phyloP scores from a whole-genome alignment of 2,888 invertebrate species.

The Platycheirus rosarum region DNA sequence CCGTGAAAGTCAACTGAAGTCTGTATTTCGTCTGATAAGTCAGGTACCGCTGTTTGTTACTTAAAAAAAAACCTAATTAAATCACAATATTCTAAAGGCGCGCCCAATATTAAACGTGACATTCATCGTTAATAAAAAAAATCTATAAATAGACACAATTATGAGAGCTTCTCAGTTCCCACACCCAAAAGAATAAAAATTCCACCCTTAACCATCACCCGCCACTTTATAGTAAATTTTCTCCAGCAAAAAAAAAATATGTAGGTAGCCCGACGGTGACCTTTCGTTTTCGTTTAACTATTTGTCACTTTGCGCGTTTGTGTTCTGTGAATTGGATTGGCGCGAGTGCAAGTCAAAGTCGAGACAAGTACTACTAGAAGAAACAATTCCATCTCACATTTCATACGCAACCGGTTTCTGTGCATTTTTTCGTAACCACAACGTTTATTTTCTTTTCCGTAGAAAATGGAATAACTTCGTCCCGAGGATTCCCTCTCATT shows the following conservation, averaged over 20 bases:
- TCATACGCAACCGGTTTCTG: constrained; percentile 1
- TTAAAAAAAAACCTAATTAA: constrained; percentile 1
- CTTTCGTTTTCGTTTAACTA: constrained; percentile 44
- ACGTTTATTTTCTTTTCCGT: too few relatives aligned
- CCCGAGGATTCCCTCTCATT: too few relatives aligned
- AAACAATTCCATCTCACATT: not conserved
- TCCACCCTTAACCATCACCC: not conserved
- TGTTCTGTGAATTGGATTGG: constrained; percentile 39
- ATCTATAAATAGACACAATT: not conserved
- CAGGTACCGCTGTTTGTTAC: constrained; percentile 57
- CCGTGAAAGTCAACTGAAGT: constrained; percentile 18
- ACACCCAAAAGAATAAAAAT: constrained; percentile 4
- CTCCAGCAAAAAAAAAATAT: constrained; percentile 11
- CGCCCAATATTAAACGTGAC: not conserved
- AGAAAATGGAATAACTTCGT: too few relatives aligned
- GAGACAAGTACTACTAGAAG: not conserved
- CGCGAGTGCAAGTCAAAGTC: constrained; percentile 40
- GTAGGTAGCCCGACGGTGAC: constrained; percentile 42
- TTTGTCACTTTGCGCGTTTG: constrained; percentile 47
- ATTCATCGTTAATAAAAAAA: not conserved
- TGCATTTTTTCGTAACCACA: too few relatives aligned
- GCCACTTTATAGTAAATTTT: not conserved
- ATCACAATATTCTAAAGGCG: constrained; percentile 24
- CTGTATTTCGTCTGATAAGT: constrained; percentile 53
- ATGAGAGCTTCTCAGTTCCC: too few relatives aligned